phyloP scores from a whole-genome alignment of 1,140 invertebrate genomes.

The Himalopsyche phryganea region DNA sequence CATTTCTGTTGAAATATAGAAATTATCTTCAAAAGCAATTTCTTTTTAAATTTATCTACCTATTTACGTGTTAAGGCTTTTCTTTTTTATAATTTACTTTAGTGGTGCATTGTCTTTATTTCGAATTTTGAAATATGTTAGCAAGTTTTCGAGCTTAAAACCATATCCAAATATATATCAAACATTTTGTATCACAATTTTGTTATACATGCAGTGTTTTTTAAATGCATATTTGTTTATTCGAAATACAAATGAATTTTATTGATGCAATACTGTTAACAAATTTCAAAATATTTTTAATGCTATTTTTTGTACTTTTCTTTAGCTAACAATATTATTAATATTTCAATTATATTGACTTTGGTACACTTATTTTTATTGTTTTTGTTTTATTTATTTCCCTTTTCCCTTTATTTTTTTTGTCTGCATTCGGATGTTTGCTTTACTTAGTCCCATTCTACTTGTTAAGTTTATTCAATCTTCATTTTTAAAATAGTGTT shows the following conservation, averaged over 20 bases:
- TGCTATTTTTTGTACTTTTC: slow-evolving; percentile 19
- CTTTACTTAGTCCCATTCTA: too few relatives aligned
- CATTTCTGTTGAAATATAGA: too few relatives aligned
- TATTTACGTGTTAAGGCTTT: slow-evolving; percentile 15
- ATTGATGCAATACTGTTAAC: slow-evolving; percentile 1
- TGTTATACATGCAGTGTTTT: slow-evolving; percentile 1
- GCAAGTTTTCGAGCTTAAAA: too few relatives aligned
- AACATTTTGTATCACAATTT: neutral
- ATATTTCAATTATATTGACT: slow-evolving; percentile 19
- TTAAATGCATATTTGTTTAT: neutral
- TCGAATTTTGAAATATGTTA: slow-evolving; percentile 10
- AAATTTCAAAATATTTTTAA: slow-evolving; percentile 12
- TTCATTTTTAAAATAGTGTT: neutral
- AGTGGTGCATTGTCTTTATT: slow-evolving; percentile 7
- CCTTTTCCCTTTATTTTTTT: slow-evolving; percentile 5
- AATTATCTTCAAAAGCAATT: neutral
- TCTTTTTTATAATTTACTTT: slow-evolving; percentile 10
- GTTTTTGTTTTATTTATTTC: slow-evolving; percentile 22
- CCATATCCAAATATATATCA: too few relatives aligned
- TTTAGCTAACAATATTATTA: slow-evolving; percentile 21
- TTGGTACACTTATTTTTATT: slow-evolving; percentile 18
- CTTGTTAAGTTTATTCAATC: neutral
- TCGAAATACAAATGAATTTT: too few relatives aligned
- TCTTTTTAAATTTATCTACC: slow-evolving; percentile 4
- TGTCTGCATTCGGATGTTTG: too few relatives aligned